Evolutionary conservation across 2,888 invertebrate genomes (phyloP), one percentile per base, ranked within the genome.

Genomic region (Idaea dimidiata): DNA sequence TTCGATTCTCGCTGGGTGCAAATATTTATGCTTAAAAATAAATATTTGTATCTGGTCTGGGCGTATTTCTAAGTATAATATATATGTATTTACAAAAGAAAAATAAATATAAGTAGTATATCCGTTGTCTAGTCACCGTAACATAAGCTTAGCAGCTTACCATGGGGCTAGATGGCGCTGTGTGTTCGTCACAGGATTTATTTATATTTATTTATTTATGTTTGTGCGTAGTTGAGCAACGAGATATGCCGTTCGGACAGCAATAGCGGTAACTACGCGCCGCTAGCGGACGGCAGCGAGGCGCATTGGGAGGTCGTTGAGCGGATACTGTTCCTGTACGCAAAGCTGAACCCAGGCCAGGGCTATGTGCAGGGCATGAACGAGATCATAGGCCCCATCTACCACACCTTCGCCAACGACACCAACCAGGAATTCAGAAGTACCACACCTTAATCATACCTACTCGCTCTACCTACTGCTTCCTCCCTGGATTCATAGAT

Each of bases 241-340:
- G 95, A 96, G 79, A 96, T 96, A 75, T 83, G 86, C 31, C 84
- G 90, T 0, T 79, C 85, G 0, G 96, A 96, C n/a, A 96, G 78
- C 61, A 75, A 82, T 1, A 75, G 82, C 58, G 88, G 88, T 70
- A 97, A 96, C 86, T 98, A 97, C 81, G 95, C 95, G 0, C 97
- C 97, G 0, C 94, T 99, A 87, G 95, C 96, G 14, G 97, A 97
- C 77, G 98, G 98, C 0, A 95, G 96, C 74, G 99, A 99, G 87
- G 98, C 98, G 0, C 99, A 99, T 83, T 99, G 99, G 99, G 99
- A 99, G 90, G 99, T 99, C 4, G 97, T 99, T 0, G 99, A 99
- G 84, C 93, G 99, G 66, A 98, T 99, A 85, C 93, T 99, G 64
- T 99, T 99, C 89, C 94, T 99, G 0, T 99, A 99, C 85, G 98